phyloP scores from a whole-genome alignment of 2,888 invertebrate genomes.

The Temnothorax unifasciatus region DNA sequence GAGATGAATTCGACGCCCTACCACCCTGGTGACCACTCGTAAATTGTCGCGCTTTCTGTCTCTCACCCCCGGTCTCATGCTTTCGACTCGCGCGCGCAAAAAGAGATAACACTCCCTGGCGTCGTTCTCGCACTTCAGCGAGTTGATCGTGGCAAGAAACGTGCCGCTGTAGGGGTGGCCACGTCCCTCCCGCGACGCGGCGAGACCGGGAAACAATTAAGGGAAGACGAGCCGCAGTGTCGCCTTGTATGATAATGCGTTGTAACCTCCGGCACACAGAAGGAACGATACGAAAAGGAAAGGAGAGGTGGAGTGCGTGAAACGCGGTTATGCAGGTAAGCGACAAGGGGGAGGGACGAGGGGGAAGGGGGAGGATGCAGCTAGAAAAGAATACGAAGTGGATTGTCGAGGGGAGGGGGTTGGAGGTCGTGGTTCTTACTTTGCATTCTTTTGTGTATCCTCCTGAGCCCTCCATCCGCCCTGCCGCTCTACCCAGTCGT shows the following conservation, averaged over 20 bases:
- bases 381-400: constrained; percentile 61
- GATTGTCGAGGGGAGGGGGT: constrained; percentile 59
- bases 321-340: constrained; percentile 50
- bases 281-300: constrained; percentile 80
- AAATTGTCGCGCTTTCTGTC: constrained; percentile 48
- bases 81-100: constrained; percentile 57
- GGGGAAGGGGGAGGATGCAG: constrained; percentile 57
- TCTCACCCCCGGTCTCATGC: constrained; percentile 10
- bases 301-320: constrained; percentile 60
- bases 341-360: constrained; percentile 28
- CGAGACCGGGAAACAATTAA: constrained; percentile 79
- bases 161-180: constrained; percentile 37
- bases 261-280: constrained; percentile 80
- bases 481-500: constrained; percentile 72
- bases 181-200: background rate
- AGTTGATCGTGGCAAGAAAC: constrained; percentile 62
- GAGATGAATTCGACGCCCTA: constrained; percentile 71
- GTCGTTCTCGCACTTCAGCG: constrained; percentile 67
- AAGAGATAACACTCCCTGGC: constrained; percentile 63
- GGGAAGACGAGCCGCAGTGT: constrained; percentile 74
- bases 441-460: constrained; percentile 86
- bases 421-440: constrained; percentile 83
- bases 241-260: constrained; percentile 84
- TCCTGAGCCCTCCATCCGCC: constrained; percentile 79
- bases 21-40: constrained; percentile 76